phyloP scores from a whole-genome alignment of 2,888 invertebrate species.

The Clepsis dumicolana region DNA sequence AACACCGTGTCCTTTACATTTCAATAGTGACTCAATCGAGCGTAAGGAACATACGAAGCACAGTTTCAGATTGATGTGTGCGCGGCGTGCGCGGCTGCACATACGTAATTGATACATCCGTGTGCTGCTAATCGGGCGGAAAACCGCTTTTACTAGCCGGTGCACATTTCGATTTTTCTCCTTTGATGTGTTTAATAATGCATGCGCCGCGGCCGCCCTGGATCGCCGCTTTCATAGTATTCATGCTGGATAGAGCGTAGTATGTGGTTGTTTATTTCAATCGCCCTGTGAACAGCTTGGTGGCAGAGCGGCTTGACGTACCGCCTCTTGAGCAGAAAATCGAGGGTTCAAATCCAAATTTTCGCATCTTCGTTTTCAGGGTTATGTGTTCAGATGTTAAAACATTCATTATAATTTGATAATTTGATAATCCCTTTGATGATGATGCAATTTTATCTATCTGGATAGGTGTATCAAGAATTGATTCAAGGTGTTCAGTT shows the following conservation, averaged over 20 bases:
- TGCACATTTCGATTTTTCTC: conserved; percentile 85
- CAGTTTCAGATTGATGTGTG: conserved; percentile 44
- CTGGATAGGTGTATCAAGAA: background rate
- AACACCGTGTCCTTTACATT: conserved; percentile 39
- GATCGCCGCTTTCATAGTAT: conserved; percentile 62
- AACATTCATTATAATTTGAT: too few species aligned
- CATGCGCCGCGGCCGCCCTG: conserved; percentile 75
- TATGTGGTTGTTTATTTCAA: background rate
- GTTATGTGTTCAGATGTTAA: too few species aligned
- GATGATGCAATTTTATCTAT: background rate
- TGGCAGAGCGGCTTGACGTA: background rate
- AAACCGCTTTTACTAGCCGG: conserved; percentile 79
- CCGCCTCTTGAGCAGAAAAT: background rate
- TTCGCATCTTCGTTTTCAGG: background rate
- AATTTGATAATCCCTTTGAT: too few species aligned
- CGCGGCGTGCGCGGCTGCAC: conserved; percentile 55
- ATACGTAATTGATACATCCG: conserved; percentile 78
- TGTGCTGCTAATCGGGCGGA: conserved; percentile 78
- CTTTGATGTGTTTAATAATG: conserved; percentile 86
- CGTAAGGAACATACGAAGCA: conserved; percentile 38
- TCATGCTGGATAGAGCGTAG: conserved; percentile 48
- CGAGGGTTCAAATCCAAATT: conserved; percentile 21
- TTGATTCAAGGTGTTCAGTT: conserved; percentile 46
- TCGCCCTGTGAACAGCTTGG: background rate
- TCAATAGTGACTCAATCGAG: conserved; percentile 40